Evolutionary conservation across 2,888 invertebrate genomes (phyloP).

Genomic region (Troides helena): DNA sequence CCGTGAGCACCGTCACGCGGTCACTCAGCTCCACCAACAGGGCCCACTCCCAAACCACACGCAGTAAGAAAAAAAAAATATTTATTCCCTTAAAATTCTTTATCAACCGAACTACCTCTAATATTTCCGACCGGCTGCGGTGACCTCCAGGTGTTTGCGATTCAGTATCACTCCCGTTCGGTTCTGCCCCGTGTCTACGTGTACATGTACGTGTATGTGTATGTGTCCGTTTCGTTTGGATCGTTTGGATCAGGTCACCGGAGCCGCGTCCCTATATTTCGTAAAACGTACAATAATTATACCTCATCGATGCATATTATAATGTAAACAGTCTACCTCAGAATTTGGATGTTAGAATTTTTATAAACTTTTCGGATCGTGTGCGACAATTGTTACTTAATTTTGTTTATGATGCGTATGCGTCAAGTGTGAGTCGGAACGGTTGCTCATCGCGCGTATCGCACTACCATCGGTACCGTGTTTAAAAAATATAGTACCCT

Average conservation of each 20-base stretch:
- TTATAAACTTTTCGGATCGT: constrained; percentile 68
- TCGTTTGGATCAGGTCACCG: constrained; percentile 37
- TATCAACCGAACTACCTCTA: constrained; percentile 72
- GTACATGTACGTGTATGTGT: too few species aligned
- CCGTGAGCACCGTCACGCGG: constrained; percentile 91
- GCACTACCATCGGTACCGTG: constrained; percentile 54
- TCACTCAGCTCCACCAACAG: constrained; percentile 83
- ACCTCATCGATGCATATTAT: constrained; percentile 75
- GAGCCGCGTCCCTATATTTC: constrained; percentile 45
- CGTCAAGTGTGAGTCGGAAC: constrained; percentile 66
- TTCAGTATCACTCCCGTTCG: constrained; percentile 36
- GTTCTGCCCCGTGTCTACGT: constrained; percentile 30
- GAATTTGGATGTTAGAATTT: constrained; percentile 76
- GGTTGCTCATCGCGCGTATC: constrained; percentile 70
- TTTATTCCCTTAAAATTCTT: constrained; percentile 40
- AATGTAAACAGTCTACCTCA: constrained; percentile 76
- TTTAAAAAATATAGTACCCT: constrained; percentile 64
- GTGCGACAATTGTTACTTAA: constrained; percentile 79
- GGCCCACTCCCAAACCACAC: constrained; percentile 77
- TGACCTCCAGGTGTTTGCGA: constrained; percentile 35
- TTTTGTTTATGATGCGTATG: constrained; percentile 46
- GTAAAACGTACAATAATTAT: constrained; percentile 68
- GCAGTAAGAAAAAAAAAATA: constrained; percentile 67
- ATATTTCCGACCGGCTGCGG: constrained; percentile 51
- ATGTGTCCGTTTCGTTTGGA: constrained; percentile 1